Conservation (phyloP, 2,797 vertebrate genomes). For the Pangasius djambal region DNA sequence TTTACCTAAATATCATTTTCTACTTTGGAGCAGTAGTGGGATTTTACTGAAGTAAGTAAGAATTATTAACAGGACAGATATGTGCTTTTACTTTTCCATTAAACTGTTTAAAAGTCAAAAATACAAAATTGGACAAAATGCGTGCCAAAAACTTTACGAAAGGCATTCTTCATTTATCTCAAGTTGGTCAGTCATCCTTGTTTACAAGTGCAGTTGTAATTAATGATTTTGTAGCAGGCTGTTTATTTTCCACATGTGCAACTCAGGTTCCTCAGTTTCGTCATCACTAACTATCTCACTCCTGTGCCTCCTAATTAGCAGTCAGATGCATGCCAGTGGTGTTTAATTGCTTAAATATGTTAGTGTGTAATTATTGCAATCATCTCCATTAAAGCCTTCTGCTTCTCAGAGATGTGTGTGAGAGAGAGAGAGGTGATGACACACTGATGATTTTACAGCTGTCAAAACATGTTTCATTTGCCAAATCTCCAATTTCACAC, state of each 20-base stretch:
- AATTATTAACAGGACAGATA: background rate
- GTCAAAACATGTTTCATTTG: slow-evolving; percentile 58
- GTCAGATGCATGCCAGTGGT: slow-evolving; percentile 55
- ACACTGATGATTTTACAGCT: slow-evolving; percentile 58
- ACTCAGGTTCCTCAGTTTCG: slow-evolving; percentile 12
- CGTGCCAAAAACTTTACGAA: background rate
- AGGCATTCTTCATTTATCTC: background rate
- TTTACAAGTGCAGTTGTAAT: slow-evolving; percentile 1
- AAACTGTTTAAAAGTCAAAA: background rate
- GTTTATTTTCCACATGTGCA: slow-evolving; percentile 21
- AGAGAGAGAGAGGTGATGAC: slow-evolving; percentile 27
- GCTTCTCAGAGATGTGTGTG: slow-evolving; percentile 28
- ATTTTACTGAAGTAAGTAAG: background rate
- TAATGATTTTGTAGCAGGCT: background rate
- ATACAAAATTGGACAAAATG: background rate
- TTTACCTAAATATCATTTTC: background rate
- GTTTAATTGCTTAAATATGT: slow-evolving; percentile 61
- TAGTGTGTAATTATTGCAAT: slow-evolving; percentile 61
- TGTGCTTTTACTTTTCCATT: background rate
- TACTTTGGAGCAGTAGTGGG: background rate
- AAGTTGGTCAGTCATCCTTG: background rate
- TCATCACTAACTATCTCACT: slow-evolving; percentile 21
- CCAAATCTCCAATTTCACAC: slow-evolving; percentile 55
- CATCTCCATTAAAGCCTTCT: slow-evolving; percentile 58
- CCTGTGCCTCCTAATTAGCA: slow-evolving; percentile 56